Evolutionary conservation across 2,797 vertebrate species (phyloP), one percentile per base, ranked within the genome.

Genomic region (Phataginus tricuspis): DNA sequence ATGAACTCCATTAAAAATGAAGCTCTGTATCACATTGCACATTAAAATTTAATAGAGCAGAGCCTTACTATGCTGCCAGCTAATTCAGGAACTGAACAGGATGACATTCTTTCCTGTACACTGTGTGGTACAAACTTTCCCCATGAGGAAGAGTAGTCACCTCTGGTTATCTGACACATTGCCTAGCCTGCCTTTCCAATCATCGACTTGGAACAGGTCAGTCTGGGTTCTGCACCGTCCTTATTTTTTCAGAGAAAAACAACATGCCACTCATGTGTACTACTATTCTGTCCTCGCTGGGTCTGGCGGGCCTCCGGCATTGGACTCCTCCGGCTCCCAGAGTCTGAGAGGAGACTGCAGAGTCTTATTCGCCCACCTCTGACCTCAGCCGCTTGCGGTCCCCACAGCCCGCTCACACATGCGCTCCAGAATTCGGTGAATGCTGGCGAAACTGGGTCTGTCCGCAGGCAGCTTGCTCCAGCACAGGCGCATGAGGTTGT

Each of bases 401-500:
- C 96, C 98, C 14, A 98, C 90, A 0, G 98, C 98, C 68, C 99
- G 99, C 97, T 99, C 98, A 0, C 99, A 99, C 99, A 99, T 99
- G 14, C 99, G 99, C 90, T 99, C 99, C 98, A 99, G 98, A 93
- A 99, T 99, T 71, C 99, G 98, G 92, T 99, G 99, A 91, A 99
- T 99, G 45, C 99, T 99, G 61, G 99, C 98, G 79, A 99, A 99
- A 90, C 99, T 98, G 13, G 99, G 99, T 66, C 99, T 98, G 66
- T 99, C 99, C 0, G 99, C 97, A 0, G 99, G 99, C 80, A 99
- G 97, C 57, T 98, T 98, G 98, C 99, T 99, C 99, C 99, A 99
- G 49, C 99, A 99, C 34, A 99, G 99, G 11, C 99, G 99, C 99
- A 99, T 99, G 59, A 99, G 98, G 69, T 99, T 99, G 95, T 99